Conservation (phyloP, 2,797 vertebrate species). For the Pagetopsis macropterus region DNA sequence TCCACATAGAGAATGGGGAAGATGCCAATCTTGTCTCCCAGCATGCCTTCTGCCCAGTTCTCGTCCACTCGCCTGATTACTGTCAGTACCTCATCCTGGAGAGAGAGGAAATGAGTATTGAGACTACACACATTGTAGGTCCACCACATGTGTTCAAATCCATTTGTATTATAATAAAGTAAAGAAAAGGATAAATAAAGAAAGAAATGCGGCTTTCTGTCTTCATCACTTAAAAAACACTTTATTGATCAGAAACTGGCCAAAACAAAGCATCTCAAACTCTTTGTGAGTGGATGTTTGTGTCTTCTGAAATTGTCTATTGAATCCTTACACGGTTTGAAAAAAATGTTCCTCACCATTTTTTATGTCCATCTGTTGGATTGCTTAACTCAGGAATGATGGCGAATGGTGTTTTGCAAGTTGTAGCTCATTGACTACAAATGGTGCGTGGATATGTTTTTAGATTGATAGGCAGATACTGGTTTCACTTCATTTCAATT, state of each 20-base stretch:
- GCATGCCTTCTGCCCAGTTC: slow-evolving; percentile 99
- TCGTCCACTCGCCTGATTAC: slow-evolving; percentile 98
- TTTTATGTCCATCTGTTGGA: background rate
- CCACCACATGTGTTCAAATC: background rate
- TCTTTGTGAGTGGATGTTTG: background rate
- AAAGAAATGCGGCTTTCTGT: background rate
- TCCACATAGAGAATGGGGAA: slow-evolving; percentile 98
- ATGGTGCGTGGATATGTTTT: background rate
- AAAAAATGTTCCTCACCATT: background rate
- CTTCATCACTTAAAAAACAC: background rate
- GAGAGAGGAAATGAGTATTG: slow-evolving; percentile 59
- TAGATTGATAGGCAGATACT: background rate
- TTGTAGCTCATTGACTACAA: slow-evolving; percentile 5
- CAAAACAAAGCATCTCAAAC: background rate
- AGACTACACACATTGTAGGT: slow-evolving; percentile 17
- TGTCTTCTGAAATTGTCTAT: background rate
- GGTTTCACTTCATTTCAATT: slow-evolving; percentile 21
- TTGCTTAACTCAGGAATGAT: background rate
- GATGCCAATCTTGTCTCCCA: slow-evolving; percentile 98
- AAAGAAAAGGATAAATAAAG: background rate
- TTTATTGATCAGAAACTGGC: background rate
- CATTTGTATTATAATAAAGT: background rate
- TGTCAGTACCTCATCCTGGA: slow-evolving; percentile 96
- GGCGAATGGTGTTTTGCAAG: background rate
- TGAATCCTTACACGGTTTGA: background rate